Percentiles rank a stretch among this genome's conserved stretches.
Evolutionary conservation across 2,113 vertebrate species (phyloP).

Genomic region (Alces alces): DNA sequence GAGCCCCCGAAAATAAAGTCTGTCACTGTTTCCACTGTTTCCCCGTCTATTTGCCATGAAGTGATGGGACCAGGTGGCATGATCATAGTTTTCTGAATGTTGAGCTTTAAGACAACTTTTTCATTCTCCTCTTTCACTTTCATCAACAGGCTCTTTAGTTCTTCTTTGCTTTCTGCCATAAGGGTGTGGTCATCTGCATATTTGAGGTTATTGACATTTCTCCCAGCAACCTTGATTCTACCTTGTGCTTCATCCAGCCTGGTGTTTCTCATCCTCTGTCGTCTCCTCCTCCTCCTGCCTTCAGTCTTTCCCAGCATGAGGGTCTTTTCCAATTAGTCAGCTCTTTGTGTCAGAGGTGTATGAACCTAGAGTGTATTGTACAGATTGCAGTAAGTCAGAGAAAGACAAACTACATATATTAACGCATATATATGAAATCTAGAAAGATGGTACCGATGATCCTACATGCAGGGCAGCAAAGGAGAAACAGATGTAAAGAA

Average conservation of each 20-base stretch:
- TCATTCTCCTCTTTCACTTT: not conserved
- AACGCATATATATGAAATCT: not conserved
- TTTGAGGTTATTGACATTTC: not conserved
- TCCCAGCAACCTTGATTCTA: not conserved
- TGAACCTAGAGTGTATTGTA: not conserved
- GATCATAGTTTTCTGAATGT: not conserved
- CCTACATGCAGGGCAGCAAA: not conserved
- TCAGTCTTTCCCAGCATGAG: not conserved
- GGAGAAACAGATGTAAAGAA: not conserved
- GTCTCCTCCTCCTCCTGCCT: not conserved
- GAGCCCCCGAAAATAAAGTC: fast-evolving
- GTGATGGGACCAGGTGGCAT: not conserved
- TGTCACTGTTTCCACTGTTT: not conserved
- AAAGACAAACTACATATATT: not conserved
- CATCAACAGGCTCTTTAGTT: not conserved
- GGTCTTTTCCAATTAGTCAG: not conserved
- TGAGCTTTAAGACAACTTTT: not conserved
- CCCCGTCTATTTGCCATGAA: not conserved
- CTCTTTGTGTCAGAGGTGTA: not conserved
- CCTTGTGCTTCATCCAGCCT: not conserved
- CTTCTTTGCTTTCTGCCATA: not conserved
- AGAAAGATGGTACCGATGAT: not conserved
- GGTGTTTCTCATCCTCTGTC: not conserved
- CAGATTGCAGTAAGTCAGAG: not conserved
- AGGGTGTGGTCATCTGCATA: not conserved